Evolutionary conservation across 2,797 vertebrate genomes (phyloP), one percentile per base, ranked within the genome.

Genomic region (Apogon talboti): DNA sequence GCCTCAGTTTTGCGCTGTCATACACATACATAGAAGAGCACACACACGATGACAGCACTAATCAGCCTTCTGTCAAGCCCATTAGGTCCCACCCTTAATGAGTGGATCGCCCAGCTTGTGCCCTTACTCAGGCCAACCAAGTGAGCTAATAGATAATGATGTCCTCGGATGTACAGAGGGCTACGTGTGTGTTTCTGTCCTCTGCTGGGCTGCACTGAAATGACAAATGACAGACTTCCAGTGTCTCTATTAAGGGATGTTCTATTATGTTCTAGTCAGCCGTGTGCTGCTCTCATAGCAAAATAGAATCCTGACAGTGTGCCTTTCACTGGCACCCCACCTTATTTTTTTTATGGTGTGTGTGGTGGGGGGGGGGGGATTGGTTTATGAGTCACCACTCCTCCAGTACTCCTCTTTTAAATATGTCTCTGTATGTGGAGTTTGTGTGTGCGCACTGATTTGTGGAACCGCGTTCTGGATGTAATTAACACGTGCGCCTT

Each of bases 31-130:
- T 56, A 76, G 56, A 64, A 45, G 69, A 54, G 54, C 38, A 53
- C 41, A 53, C 28, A 61, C 56, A 67, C 56, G 55, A 35, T 53
- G 79, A 82, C 79, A 75, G 66, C 64, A 78, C 71, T 85, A 85
- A 88, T 87, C 86, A 87, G 74, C 78, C 73, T 70, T 67, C 71
- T 83, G 84, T 89, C 85, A 74, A 72, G 67, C 71, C 76, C 82
- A 88, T 86, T 79, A 76, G 64, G 66, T 78, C 77, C 73, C 67
- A 62, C 35, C 58, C 74, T 66, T 86, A 89, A 86, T 74, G 85
- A 87, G 85, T 65, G 85, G 79, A 57, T 74, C 28, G 43, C 80
- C 86, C 80, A 75, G 84, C 81, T 81, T 73, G 75, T 78, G 81
- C 69, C 81, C 76, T 10, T 55, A 63, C 72, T 75, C 13, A 19